phyloP scores from a whole-genome alignment of 2,888 invertebrate species.

The Cephus spinipes region DNA sequence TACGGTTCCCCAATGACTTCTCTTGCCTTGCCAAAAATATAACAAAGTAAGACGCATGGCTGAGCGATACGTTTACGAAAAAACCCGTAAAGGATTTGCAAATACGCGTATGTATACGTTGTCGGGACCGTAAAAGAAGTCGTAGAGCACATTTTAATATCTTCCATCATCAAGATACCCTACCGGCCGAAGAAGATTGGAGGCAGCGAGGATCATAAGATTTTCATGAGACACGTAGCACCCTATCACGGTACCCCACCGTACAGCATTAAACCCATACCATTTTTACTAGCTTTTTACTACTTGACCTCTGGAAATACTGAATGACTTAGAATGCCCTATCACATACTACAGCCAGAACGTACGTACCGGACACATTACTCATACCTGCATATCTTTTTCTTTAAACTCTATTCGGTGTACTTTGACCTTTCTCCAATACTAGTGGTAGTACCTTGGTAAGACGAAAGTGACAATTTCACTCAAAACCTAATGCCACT shows the following conservation, averaged over 20 bases:
- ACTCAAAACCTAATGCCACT: not conserved
- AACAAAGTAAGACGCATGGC: not conserved
- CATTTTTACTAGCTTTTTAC: constrained; percentile 36
- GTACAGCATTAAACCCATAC: constrained; percentile 29
- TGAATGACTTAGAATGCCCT: constrained; percentile 13
- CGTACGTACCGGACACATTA: not conserved
- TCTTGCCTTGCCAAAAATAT: not conserved
- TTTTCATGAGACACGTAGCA: constrained; percentile 33
- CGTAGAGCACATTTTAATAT: not conserved
- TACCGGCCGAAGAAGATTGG: not conserved
- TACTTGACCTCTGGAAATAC: constrained; percentile 27
- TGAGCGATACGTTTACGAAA: not conserved
- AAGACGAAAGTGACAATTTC: not conserved
- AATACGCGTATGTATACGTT: not conserved
- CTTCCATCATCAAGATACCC: not conserved
- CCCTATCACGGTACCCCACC: constrained; percentile 29
- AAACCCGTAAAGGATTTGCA: not conserved
- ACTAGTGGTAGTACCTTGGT: not conserved
- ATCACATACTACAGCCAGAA: not conserved
- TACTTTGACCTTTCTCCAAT: too few relatives aligned
- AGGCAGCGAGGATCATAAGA: constrained; percentile 30
- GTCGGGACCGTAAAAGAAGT: not conserved
- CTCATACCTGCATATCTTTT: not conserved
- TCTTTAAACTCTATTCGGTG: not conserved
- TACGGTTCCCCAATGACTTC: not conserved